Evolutionary conservation across 2,888 invertebrate genomes (phyloP).

Genomic region (Ceratothoa steindachneri): DNA sequence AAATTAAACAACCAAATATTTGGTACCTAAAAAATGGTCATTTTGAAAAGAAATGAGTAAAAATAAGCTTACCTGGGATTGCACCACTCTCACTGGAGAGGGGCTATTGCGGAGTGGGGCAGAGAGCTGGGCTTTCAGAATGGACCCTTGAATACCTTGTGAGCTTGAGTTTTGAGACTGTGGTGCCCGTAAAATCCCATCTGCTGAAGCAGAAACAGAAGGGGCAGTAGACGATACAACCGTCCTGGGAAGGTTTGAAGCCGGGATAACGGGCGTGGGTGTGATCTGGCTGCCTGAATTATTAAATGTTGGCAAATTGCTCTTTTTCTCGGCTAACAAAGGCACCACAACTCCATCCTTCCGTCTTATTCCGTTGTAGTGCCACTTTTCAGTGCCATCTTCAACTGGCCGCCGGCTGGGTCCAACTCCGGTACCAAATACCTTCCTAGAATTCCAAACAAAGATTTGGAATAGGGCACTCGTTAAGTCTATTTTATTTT

Average conservation of each 20-base stretch:
- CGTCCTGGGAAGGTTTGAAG: conserved; percentile 26
- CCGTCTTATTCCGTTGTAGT: conserved; percentile 47
- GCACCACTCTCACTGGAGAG: conserved; percentile 21
- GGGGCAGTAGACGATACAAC: conserved; percentile 47
- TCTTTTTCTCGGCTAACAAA: conserved; percentile 32
- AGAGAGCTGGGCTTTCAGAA: conserved; percentile 77
- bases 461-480: conserved; percentile 24
- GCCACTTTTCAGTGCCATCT: conserved; percentile 53
- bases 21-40: background rate
- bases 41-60: background rate
- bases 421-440: conserved; percentile 77
- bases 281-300: background rate
- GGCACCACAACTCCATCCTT: conserved; percentile 34
- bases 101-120: conserved; percentile 57
- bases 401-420: conserved; percentile 60
- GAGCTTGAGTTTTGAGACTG: background rate
- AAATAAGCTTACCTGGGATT: conserved; percentile 26
- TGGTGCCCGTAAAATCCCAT: background rate
- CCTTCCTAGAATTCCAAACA: conserved; percentile 67
- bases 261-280: conserved; percentile 30
- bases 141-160: conserved; percentile 56
- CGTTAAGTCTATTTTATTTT: too few species aligned
- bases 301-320: background rate
- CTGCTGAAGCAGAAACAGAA: conserved; percentile 65
- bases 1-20: background rate